Percentiles rank a stretch among this genome's conserved stretches.
Evolutionary conservation across 1,140 invertebrate genomes (phyloP).

Genomic region (Drosophila aff.): DNA sequence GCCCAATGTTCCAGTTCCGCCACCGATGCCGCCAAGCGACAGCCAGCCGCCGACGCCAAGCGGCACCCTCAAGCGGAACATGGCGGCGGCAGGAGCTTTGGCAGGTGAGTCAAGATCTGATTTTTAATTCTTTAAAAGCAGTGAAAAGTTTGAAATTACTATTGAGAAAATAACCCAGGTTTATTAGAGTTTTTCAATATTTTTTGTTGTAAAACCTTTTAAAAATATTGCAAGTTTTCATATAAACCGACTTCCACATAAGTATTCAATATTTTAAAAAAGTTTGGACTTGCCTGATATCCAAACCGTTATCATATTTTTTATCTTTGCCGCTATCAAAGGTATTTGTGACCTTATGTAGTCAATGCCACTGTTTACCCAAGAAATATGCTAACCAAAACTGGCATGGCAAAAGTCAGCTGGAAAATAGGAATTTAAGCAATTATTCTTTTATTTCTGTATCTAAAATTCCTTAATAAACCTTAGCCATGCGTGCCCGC

Average conservation of each 20-base stretch:
- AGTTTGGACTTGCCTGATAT: no score
- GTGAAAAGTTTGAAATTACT: neutral
- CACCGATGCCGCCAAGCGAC: conserved; percentile 77
- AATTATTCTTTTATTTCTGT: neutral
- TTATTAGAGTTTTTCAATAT: no score
- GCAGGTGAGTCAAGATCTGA: conserved; percentile 46
- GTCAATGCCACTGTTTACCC: neutral
- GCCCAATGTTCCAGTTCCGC: conserved; percentile 78
- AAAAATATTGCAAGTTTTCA: no score
- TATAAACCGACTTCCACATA: neutral
- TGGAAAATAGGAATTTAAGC: neutral
- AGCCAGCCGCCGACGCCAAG: conserved; percentile 75
- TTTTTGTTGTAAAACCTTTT: no score
- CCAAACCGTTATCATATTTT: conserved; percentile 3
- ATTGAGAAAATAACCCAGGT: neutral
- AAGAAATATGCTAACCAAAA: neutral
- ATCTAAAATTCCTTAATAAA: no score
- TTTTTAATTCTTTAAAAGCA: neutral
- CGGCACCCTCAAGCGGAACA: conserved; percentile 63
- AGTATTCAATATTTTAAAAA: neutral
- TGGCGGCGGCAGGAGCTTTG: conserved; percentile 62
- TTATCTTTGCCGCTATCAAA: conserved; percentile 11
- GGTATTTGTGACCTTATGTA: conserved; percentile 3
- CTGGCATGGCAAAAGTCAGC: neutral
- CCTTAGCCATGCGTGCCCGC: conserved; percentile 65